phyloP scores from a whole-genome alignment of 2,888 invertebrate species.

The Hirudinaria manillensis region DNA sequence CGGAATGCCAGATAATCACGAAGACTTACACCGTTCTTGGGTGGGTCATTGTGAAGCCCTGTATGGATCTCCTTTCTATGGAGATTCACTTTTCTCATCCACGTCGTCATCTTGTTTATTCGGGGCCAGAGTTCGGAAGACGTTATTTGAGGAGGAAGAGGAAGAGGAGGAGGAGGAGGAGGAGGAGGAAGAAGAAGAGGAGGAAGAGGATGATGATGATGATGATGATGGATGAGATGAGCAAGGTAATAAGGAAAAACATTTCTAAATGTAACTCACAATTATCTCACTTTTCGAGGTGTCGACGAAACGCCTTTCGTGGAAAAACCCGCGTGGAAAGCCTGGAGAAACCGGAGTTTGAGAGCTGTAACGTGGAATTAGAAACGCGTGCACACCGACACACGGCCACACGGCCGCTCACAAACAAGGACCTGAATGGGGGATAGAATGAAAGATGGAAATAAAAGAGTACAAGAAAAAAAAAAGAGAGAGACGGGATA shows the following conservation, averaged over 20 bases:
- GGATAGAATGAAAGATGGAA: neutral
- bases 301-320: too few species aligned
- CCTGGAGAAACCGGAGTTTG: too few species aligned
- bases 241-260: too few species aligned
- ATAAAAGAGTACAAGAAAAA: neutral
- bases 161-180: neutral
- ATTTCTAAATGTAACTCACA: too few species aligned
- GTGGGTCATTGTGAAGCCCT: neutral
- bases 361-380: too few species aligned
- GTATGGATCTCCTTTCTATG: neutral
- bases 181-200: neutral
- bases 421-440: neutral
- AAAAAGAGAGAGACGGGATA: neutral
- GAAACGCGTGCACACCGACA: too few species aligned
- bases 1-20: slow-evolving; percentile 13
- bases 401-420: too few species aligned
- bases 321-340: too few species aligned
- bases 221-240: neutral
- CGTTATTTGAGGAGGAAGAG: neutral
- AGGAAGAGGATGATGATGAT: neutral
- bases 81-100: slow-evolving; percentile 8
- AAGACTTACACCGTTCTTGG: slow-evolving; percentile 2
- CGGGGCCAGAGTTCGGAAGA: too few species aligned
- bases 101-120: too few species aligned
- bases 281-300: too few species aligned